Evolutionary conservation across 2,888 invertebrate genomes (phyloP), one percentile per base, ranked within the genome.

Genomic region (Drosophila macrospina): DNA sequence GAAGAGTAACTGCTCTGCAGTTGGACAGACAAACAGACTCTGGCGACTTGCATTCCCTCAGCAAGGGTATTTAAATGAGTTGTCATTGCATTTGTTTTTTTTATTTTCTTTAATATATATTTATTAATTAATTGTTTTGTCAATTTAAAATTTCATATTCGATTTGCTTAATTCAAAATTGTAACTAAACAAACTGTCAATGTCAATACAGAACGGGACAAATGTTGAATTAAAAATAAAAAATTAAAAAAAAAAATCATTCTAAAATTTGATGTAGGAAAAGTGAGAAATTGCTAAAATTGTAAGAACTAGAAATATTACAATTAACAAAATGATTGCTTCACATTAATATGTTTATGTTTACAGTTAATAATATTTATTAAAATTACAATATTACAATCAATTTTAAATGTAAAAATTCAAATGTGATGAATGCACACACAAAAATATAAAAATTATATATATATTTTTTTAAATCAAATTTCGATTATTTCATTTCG

Each of bases 401-500:
- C 37, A 65, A 62, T 56, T 67, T 47, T 10, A 55, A 55, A 50
- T 56, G 55, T 32, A 51, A 65, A 67, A 61, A 63, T 47, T 45
- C 36, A 74, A 71, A 59, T 75, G 62, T 77, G 74, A 72, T 72
- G 67, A 74, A 73, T 76, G 71, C 79, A 84, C 84, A 85, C 84
- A 85, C 83, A 85, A 85, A 81, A 79, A 84, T 84, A 78, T 77
- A 86, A 85, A 80, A 81, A 65, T 51, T 42, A 48, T 32, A 69
- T 51, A n/a, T n/a, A n/a, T n/a, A n/a, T n/a, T n/a, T n/a, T n/a
- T 68, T 15, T 4, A 41, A 66, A 67, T 51, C 55, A 63, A 34
- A 26, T 55, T 45, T 32, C 59, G 7, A 15, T 50, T 55, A 15
- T 20, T 55, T 55, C 4, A 44, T 45, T 48, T 60, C 36, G 41